Percentiles rank a stretch among this genome's conserved stretches.
Conservation (phyloP, 1,140 invertebrate genomes). For the Tetranychus cinnabarinus region DNA sequence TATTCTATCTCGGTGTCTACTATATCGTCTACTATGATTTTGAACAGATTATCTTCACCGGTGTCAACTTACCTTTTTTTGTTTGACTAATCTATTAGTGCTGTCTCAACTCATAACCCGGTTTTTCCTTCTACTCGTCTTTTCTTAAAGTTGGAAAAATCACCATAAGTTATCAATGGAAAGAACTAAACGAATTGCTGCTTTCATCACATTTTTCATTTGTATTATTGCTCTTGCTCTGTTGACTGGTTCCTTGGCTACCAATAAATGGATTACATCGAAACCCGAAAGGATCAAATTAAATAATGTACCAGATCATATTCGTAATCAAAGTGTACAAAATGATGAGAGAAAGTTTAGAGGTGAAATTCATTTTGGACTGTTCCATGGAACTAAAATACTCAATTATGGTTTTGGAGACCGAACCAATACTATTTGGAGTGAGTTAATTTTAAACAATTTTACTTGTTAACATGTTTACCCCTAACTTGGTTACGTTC, state of each 20-base stretch:
- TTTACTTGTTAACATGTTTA: background rate
- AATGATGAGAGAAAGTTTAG: slow-evolving; percentile 28
- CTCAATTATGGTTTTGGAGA: slow-evolving; percentile 51
- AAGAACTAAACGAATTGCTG: slow-evolving; percentile 46
- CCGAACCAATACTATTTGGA: slow-evolving; percentile 30
- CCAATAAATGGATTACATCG: slow-evolving; percentile 63
- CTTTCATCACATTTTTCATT: slow-evolving; percentile 67
- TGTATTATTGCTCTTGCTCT: slow-evolving; percentile 55
- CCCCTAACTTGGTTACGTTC: background rate
- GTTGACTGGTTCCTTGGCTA: slow-evolving; percentile 54
- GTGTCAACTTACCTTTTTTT: no score
- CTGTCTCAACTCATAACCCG: no score
- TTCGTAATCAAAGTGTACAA: slow-evolving; percentile 6
- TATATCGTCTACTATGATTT: no score
- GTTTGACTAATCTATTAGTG: no score
- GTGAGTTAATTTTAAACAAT: slow-evolving; percentile 10
- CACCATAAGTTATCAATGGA: slow-evolving; percentile 11
- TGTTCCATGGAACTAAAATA: slow-evolving; percentile 57
- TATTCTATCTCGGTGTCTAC: no score
- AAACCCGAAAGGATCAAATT: slow-evolving; percentile 34
- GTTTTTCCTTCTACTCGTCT: no score
- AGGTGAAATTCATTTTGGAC: slow-evolving; percentile 52
- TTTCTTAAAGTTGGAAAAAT: no score
- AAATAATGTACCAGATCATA: slow-evolving; percentile 16
- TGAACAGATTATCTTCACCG: no score